Evolutionary conservation across 2,888 invertebrate species (phyloP).

Genomic region (Alentia gelatinosa): DNA sequence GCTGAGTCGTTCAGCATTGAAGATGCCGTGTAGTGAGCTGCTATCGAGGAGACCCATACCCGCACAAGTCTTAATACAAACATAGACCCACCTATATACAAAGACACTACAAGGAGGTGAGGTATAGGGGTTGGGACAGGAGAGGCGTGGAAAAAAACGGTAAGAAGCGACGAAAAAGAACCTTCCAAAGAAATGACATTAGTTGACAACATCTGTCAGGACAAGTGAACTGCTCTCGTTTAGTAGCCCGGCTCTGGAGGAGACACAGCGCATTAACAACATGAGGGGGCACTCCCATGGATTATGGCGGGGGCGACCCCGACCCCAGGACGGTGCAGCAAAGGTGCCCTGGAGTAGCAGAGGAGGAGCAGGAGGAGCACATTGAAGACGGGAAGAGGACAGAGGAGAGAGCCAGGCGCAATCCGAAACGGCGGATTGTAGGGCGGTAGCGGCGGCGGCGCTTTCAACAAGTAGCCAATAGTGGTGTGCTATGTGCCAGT

Average conservation of each 20-base stretch:
- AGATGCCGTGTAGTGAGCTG: too few species aligned
- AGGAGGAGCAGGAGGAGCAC: not conserved
- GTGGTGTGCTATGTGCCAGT: too few species aligned
- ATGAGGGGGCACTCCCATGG: constrained; percentile 11
- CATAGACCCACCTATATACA: not conserved
- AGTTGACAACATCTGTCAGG: not conserved
- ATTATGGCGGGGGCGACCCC: not conserved
- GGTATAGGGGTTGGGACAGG: not conserved
- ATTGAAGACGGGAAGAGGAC: not conserved
- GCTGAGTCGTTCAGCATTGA: too few species aligned
- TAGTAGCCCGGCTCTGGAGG: not conserved
- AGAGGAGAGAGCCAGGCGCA: not conserved
- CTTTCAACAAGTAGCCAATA: not conserved
- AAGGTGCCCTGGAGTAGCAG: not conserved
- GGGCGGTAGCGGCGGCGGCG: not conserved
- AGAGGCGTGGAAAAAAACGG: not conserved
- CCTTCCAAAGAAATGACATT: not conserved
- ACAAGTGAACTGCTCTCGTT: not conserved
- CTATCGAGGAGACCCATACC: too few species aligned
- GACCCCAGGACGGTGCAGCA: not conserved
- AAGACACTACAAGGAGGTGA: not conserved
- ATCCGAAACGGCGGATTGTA: not conserved
- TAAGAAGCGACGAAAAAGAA: not conserved
- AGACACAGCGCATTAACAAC: not conserved
- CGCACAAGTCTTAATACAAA: too few species aligned